Evolutionary conservation across 2,797 vertebrate species (phyloP), one percentile per base, ranked within the genome.

Genomic region (Oreortyx pictus): DNA sequence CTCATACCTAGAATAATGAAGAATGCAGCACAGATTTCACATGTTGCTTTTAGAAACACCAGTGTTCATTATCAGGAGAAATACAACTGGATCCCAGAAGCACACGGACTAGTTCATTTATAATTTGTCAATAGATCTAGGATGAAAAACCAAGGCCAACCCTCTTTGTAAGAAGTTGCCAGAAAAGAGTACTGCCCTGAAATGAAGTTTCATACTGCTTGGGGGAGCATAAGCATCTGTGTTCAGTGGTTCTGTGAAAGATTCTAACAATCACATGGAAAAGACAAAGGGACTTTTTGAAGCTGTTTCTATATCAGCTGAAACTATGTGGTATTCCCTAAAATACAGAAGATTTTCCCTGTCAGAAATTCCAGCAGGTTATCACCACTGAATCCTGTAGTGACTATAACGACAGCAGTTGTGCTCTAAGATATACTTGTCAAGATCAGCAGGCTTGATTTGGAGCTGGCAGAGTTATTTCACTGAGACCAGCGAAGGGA

Each of bases 191-290:
- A 56, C 8, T 1, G 0, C 13, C 50, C 39, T 57, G 35, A 81
- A 70, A 7, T 11, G 20, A 50, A 29, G 46, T 57, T 75, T 61
- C 44, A 7, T 16, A 11, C 3, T 23, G 8, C 50, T 72, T 31
- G 4, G n/a, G 31, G 6, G 4, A 54, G 3, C 9, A 44, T 22
- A 37, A 71, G 24, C 0, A 1, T 44, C 35, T 8, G 4, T 17
- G 5, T 37, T 49, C 47, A 44, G 23, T 33, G 31, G 18, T 31
- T 33, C 25, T 7, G 0, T 64, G 68, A 33, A 22, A 61, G 43
- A 62, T 61, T 39, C 47, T 72, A 20, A 37, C 5, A 66, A 43
- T 47, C 18, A 52, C 0, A 0, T 18, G 29, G 31, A 71, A 89
- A 89, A 29, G 73, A 52, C 17, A 77, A 71, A 77, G 74, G 20